These are phyloP conservation scores for Butorides virescens DNA, from an alignment of 2,113 vertebrate species.

Conservation along the genomic window DNA sequence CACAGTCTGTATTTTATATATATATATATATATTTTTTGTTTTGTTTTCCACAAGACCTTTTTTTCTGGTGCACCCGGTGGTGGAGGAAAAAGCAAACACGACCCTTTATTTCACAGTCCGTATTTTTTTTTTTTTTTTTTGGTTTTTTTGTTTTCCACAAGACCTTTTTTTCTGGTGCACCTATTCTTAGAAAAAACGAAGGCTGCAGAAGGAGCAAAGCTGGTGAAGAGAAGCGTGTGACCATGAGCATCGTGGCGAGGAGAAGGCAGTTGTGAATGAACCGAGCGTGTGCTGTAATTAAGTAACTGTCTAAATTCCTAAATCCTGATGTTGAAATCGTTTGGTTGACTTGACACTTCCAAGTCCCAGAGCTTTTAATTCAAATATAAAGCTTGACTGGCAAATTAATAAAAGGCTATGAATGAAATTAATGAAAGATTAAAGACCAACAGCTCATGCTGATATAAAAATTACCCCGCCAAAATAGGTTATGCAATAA, in stretches of 20 bases:
- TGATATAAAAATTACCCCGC: conserved; percentile 41
- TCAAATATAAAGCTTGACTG: conserved; percentile 63
- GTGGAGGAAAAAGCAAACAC: neutral
- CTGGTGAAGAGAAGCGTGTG: neutral
- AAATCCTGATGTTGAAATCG: conserved; percentile 39
- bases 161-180: neutral
- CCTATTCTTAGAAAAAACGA: neutral
- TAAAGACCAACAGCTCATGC: conserved; percentile 52
- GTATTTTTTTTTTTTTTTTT: neutral
- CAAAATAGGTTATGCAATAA: conserved; percentile 47
- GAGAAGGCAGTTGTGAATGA: neutral
- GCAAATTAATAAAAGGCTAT: conserved; percentile 65
- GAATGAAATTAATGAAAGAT: conserved; percentile 65
- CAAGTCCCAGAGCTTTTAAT: conserved; percentile 55
- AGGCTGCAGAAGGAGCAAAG: neutral
- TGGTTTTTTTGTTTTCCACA: neutral
- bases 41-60: no score
- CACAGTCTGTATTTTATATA: neutral
- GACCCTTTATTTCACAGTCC: neutral
- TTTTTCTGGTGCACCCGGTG: no score
- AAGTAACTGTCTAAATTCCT: conserved; percentile 55
- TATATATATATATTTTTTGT: no score
- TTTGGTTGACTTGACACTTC: conserved; percentile 41
- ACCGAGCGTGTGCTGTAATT: conserved; percentile 16
- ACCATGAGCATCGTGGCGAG: neutral